phyloP scores from a whole-genome alignment of 2,113 vertebrate genomes.

The Ramphastos sulfuratus region DNA sequence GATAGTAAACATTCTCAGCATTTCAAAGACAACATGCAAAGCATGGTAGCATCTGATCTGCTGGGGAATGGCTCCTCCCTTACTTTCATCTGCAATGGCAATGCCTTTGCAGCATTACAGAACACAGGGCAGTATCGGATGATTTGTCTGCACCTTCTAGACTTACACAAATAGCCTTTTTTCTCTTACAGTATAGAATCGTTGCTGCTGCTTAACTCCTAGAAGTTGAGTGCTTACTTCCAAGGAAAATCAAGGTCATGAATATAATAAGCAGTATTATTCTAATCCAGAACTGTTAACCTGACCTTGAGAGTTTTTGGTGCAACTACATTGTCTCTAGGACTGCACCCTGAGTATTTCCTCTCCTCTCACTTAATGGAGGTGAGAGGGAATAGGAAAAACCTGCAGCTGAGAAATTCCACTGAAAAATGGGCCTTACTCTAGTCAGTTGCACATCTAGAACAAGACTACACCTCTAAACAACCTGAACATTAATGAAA shows the following conservation, averaged over 20 bases:
- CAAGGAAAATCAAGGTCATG: constrained; percentile 8
- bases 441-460: background rate
- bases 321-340: background rate
- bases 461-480: background rate
- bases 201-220: background rate
- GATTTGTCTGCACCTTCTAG: constrained; percentile 28
- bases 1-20: background rate
- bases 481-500: background rate
- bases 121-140: constrained; percentile 5
- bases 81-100: constrained; percentile 2
- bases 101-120: background rate
- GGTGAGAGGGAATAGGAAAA: background rate
- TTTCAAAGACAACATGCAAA: background rate
- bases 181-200: background rate
- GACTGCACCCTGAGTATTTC: background rate
- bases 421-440: background rate
- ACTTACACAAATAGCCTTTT: background rate
- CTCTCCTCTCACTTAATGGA: background rate
- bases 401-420: background rate
- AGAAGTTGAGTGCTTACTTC: background rate
- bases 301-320: constrained; percentile 27
- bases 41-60: background rate
- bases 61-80: background rate
- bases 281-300: background rate
- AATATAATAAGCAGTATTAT: background rate